Evolutionary conservation across 2,888 invertebrate species (phyloP).

Genomic region (Platycnemis pennipes): DNA sequence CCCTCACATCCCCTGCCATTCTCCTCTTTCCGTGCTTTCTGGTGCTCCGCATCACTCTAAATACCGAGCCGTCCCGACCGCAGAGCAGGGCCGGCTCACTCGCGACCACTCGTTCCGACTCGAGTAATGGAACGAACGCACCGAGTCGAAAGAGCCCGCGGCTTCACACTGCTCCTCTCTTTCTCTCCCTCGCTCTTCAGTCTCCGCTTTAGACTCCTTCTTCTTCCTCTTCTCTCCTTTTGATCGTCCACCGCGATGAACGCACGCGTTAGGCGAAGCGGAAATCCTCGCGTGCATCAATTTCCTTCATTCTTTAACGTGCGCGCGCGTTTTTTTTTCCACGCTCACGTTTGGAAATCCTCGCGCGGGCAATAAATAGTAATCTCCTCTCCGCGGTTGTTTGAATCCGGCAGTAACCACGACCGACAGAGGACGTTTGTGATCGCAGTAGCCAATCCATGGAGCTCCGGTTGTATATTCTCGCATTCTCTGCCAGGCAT

Average conservation of each 20-base stretch:
- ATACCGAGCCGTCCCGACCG: background rate
- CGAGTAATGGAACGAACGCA: constrained; percentile 31
- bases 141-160: background rate
- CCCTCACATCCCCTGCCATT: background rate
- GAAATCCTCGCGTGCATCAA: background rate
- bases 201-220: constrained; percentile 5
- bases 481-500: too few species aligned
- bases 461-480: too few species aligned
- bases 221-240: too few species aligned
- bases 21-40: background rate
- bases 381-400: too few species aligned
- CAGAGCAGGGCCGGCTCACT: background rate
- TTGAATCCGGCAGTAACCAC: too few species aligned
- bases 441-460: too few species aligned
- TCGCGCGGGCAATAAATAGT: too few species aligned
- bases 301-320: background rate
- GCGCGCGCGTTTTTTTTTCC: too few species aligned
- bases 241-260: background rate
- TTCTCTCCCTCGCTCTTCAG: background rate
- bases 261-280: background rate
- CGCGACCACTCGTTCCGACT: background rate
- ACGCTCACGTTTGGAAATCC: too few species aligned
- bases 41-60: too few species aligned
- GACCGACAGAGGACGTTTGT: too few species aligned
- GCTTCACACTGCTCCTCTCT: background rate